A percentile compares a stretch with the other conserved stretches of the same genome.
Evolutionary conservation across 2,797 vertebrate genomes (phyloP).

Genomic region (Moxostoma hubbsi): DNA sequence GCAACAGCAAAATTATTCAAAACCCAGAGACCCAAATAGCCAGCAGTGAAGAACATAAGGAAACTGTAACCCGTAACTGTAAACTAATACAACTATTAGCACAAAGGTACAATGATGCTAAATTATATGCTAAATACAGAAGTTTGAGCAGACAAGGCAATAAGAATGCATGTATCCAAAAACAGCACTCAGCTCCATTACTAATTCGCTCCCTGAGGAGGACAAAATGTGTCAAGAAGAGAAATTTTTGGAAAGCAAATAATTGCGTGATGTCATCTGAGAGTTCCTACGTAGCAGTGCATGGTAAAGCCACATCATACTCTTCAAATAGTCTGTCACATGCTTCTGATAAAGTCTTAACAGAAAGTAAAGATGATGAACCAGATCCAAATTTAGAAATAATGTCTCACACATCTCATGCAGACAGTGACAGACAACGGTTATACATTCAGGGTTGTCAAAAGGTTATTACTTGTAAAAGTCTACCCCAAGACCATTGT

Average conservation of each 20-base stretch:
- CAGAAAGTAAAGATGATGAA: neutral
- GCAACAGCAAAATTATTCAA: constrained; percentile 13
- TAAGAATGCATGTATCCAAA: constrained; percentile 4
- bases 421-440: neutral
- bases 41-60: constrained; percentile 3
- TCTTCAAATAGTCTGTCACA: neutral
- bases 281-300: neutral
- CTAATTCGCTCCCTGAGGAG: constrained; percentile 17
- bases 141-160: neutral
- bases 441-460: constrained; percentile 3
- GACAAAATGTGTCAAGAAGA: constrained; percentile 32
- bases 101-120: constrained; percentile 47
- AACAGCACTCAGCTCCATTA: no score
- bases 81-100: constrained; percentile 52
- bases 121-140: constrained; percentile 9
- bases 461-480: neutral
- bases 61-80: constrained; percentile 40
- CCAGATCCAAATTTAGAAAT: constrained; percentile 2
- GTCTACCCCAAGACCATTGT: constrained; percentile 26
- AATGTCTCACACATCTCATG: constrained; percentile 11
- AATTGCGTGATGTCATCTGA: constrained; percentile 19
- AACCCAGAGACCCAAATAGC: constrained; percentile 6
- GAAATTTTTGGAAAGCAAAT: constrained; percentile 31
- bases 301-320: constrained; percentile 3
- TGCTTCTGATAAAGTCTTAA: constrained; percentile 6